Evolutionary conservation across 1,140 invertebrate genomes (phyloP).

Genomic region (Drosophila carrolli): DNA sequence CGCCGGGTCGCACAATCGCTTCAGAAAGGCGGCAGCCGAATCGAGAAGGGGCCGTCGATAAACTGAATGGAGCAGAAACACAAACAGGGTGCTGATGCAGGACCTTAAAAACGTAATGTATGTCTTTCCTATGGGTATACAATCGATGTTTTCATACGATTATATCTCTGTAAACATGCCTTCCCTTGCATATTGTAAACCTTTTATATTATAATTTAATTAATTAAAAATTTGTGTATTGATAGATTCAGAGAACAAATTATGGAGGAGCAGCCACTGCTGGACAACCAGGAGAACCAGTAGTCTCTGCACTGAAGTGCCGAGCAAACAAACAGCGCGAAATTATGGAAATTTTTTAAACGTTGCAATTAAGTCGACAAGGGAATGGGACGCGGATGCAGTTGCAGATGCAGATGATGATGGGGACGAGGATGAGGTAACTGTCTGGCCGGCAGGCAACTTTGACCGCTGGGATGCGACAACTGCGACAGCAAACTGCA

Average conservation of each 20-base stretch:
- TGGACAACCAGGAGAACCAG: neutral
- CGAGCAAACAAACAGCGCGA: slow-evolving; percentile 30
- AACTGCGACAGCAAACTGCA: slow-evolving; percentile 4
- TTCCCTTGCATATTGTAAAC: neutral
- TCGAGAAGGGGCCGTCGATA: slow-evolving; percentile 41
- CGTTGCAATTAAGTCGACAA: slow-evolving; percentile 42
- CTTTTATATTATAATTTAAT: neutral
- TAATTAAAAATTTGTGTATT: slow-evolving; percentile 1
- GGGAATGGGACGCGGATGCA: slow-evolving; percentile 13
- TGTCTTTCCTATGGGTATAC: neutral
- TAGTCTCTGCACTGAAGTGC: slow-evolving; percentile 5
- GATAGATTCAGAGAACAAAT: slow-evolving; percentile 1
- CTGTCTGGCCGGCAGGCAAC: slow-evolving; percentile 33
- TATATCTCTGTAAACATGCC: no score
- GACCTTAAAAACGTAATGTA: neutral
- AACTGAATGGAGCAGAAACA: neutral
- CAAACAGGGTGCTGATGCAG: no score
- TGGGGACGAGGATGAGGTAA: neutral
- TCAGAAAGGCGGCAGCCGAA: slow-evolving; percentile 71
- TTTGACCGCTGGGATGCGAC: slow-evolving; percentile 34
- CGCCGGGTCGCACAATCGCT: slow-evolving; percentile 70
- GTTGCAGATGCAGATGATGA: neutral
- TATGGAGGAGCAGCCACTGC: neutral
- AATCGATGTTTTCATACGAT: neutral
- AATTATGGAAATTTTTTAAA: slow-evolving; percentile 63